Evolutionary conservation across 2,113 vertebrate species (phyloP).

Genomic region (Caranx melampygus): DNA sequence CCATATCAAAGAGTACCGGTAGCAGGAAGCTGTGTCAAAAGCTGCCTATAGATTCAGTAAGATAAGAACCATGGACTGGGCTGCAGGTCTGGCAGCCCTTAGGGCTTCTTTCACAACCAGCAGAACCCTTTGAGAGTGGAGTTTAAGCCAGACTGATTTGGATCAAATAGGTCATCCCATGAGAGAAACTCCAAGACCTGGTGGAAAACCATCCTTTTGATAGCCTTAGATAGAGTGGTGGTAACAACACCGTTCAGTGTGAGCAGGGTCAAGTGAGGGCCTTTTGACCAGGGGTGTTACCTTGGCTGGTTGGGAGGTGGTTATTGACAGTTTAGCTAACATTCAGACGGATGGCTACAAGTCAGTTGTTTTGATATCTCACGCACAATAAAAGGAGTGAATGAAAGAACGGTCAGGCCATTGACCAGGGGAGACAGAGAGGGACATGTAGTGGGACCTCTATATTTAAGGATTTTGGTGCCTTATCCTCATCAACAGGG

Average conservation of each 20-base stretch:
- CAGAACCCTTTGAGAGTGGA: neutral
- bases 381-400: too few species aligned
- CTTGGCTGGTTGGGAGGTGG: too few species aligned
- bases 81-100: neutral
- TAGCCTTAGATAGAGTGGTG: neutral
- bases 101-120: conserved; percentile 1
- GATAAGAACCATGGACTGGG: neutral
- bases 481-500: neutral
- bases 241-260: neutral
- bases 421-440: too few species aligned
- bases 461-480: too few species aligned
- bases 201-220: neutral
- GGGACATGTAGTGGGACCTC: too few species aligned
- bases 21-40: neutral
- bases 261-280: neutral
- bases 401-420: too few species aligned
- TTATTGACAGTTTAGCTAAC: too few species aligned
- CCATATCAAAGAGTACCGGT: neutral
- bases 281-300: neutral
- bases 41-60: neutral
- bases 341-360: too few species aligned
- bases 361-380: too few species aligned
- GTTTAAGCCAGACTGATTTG: neutral
- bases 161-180: neutral
- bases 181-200: neutral